Percentiles rank a stretch among this genome's conserved stretches.
Evolutionary conservation across 2,113 vertebrate genomes (phyloP).

Genomic region (Strix aluco): DNA sequence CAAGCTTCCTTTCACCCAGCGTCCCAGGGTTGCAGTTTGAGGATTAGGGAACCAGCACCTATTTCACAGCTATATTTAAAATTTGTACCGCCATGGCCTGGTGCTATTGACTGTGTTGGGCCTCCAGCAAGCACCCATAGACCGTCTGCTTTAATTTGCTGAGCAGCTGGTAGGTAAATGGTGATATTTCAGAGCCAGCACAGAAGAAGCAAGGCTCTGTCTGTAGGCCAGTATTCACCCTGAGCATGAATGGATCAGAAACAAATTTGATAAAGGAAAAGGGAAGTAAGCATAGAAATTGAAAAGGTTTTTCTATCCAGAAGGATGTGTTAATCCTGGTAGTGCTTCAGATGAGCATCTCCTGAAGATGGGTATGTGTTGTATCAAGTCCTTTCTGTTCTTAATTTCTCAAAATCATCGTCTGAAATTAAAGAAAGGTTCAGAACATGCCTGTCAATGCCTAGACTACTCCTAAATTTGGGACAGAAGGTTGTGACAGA

Average conservation of each 20-base stretch:
- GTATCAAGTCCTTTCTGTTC: background rate
- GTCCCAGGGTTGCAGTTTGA: fast-evolving
- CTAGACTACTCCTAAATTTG: background rate
- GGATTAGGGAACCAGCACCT: background rate
- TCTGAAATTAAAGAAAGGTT: background rate
- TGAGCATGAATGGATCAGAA: background rate
- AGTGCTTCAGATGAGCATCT: background rate
- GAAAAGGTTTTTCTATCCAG: background rate
- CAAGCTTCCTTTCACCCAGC: background rate
- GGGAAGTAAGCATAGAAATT: background rate
- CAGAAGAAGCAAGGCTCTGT: background rate
- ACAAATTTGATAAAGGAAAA: background rate
- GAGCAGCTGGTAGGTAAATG: background rate
- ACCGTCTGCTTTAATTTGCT: background rate
- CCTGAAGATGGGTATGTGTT: background rate
- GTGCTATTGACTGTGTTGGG: background rate
- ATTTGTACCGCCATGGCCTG: background rate
- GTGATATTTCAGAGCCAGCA: background rate
- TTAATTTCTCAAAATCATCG: background rate
- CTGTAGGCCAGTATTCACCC: background rate
- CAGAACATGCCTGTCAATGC: background rate
- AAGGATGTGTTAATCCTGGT: background rate
- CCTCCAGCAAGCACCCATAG: background rate
- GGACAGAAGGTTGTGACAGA: background rate
- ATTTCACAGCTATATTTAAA: background rate